A percentile compares a stretch with the other conserved stretches of the same genome.
Evolutionary conservation across 2,888 invertebrate species (phyloP).

Genomic region (Megaustenia siamemsis): DNA sequence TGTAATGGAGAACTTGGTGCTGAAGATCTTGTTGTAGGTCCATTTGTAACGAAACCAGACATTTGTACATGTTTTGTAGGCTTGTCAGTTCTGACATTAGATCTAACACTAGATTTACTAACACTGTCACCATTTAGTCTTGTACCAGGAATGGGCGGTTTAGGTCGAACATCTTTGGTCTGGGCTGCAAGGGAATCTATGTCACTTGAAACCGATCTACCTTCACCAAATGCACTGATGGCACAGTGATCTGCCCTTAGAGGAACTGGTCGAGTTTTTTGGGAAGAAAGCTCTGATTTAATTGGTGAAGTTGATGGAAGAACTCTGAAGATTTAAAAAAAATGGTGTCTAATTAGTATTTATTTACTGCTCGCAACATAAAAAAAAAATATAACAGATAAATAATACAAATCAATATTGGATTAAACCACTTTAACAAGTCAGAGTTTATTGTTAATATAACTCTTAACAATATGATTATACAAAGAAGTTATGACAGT

Average conservation of each 20-base stretch:
- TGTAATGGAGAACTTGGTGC: background rate
- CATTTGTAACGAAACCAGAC: background rate
- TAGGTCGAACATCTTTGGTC: background rate
- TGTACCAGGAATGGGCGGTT: background rate
- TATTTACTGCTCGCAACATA: background rate
- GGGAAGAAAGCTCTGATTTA: background rate
- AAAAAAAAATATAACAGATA: too few species aligned
- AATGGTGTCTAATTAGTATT: background rate
- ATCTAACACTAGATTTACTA: background rate
- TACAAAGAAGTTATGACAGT: too few species aligned
- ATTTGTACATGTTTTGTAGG: background rate
- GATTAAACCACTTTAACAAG: too few species aligned
- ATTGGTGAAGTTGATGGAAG: constrained; percentile 28
- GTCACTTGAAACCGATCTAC: background rate
- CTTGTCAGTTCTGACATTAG: background rate
- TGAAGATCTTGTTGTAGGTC: too few species aligned
- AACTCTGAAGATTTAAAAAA: constrained; percentile 26
- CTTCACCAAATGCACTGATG: constrained; percentile 17
- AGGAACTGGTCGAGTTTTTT: background rate
- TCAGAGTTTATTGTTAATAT: too few species aligned
- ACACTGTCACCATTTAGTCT: background rate
- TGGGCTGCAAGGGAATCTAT: background rate
- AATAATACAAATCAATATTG: too few species aligned
- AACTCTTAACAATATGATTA: too few species aligned
- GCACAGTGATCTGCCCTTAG: constrained; percentile 23